Evolutionary conservation across 2,113 vertebrate species (phyloP).

Genomic region (Eublepharis macularius): DNA sequence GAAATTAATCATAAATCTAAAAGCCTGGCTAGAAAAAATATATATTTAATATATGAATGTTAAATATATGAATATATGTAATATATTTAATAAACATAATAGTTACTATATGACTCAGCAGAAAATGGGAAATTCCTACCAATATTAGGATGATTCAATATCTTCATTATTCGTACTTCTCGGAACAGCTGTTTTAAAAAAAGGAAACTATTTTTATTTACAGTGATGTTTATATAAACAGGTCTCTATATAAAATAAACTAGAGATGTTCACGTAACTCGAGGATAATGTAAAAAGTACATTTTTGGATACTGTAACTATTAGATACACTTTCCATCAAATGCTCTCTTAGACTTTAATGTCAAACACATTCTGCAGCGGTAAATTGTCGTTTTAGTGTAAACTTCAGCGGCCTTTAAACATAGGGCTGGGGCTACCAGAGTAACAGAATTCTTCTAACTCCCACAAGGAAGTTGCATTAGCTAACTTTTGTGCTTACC

Average conservation of each 20-base stretch:
- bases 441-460: too few relatives aligned
- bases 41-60: not conserved
- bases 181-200: conserved; percentile 89
- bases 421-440: too few relatives aligned
- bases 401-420: too few relatives aligned
- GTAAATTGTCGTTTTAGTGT: not conserved
- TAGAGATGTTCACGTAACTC: not conserved
- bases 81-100: too few relatives aligned
- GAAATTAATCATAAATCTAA: not conserved
- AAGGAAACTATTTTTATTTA: conserved; percentile 57
- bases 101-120: not conserved
- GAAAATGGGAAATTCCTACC: conserved; percentile 76
- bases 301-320: not conserved
- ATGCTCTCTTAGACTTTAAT: not conserved
- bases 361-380: not conserved
- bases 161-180: conserved; percentile 99
- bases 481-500: too few relatives aligned
- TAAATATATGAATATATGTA: too few relatives aligned
- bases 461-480: too few relatives aligned
- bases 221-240: not conserved
- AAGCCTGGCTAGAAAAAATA: not conserved
- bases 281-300: not conserved
- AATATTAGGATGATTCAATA: conserved; percentile 97
- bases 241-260: not conserved
- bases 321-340: not conserved